phyloP scores from a whole-genome alignment of 2,888 invertebrate species.

The Rhogogaster chlorosoma region DNA sequence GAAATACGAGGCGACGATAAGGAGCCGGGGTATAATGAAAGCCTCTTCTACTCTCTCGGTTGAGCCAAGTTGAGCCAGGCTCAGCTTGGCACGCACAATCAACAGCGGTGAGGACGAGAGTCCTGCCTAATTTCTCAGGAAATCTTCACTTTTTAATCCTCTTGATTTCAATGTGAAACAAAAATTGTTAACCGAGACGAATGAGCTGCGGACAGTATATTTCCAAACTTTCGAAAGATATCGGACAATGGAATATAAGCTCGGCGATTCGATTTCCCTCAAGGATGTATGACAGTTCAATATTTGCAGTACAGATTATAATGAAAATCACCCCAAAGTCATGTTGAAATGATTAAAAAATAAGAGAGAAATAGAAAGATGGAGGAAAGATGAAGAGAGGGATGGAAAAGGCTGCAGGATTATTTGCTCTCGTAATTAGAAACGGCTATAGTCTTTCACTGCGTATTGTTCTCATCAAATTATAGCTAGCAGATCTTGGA shows the following conservation, averaged over 20 bases:
- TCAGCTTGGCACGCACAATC: conserved; percentile 24
- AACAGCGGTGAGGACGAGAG: not conserved
- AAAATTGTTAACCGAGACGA: not conserved
- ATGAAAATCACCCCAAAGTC: too few relatives aligned
- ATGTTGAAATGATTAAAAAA: not conserved
- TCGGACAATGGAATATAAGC: not conserved
- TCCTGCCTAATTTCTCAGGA: conserved; percentile 37
- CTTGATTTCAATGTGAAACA: conserved; percentile 36
- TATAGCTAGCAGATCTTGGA: conserved; percentile 13
- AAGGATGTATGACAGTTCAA: not conserved
- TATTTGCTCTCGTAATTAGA: not conserved
- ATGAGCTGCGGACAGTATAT: not conserved
- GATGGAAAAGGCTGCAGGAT: not conserved
- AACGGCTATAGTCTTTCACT: not conserved
- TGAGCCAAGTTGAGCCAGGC: conserved; percentile 18
- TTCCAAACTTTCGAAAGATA: not conserved
- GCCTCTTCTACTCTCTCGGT: conserved; percentile 5
- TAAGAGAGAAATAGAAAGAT: not conserved
- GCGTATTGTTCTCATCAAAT: conserved; percentile 3
- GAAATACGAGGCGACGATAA: conserved; percentile 48
- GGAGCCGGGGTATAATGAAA: conserved; percentile 30
- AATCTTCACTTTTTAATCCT: conserved; percentile 35
- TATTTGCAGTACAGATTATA: not conserved
- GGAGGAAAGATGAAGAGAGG: not conserved
- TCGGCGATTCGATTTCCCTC: not conserved